Base-by-base conservation (phyloP, 2,113 vertebrate genomes). In the Hippocampus zosterae region DNA sequence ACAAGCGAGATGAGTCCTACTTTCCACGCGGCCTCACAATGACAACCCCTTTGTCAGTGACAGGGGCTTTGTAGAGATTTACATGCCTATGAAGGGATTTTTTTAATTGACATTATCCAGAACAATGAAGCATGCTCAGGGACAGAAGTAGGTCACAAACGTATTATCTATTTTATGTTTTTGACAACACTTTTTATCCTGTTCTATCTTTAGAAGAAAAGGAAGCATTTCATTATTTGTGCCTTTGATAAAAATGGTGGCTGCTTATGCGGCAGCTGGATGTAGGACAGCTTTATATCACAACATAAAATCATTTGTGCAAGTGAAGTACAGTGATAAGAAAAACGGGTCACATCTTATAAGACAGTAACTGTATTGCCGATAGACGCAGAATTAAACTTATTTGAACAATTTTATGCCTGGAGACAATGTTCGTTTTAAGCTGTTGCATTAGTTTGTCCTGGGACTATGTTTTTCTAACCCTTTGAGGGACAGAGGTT, bases 111-210 rank as follows among this genome's bases (percentile, higher is more conserved):
- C 77, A 84, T 65, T 75, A 87, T 84, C 85, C 75, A 71, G 76
- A 85, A 81, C 87, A 89, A 87, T 76, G 75, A 67, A 67, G 73
- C 78, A 81, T 87, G 81, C 81, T 80, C 76, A 67, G 84, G 85
- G 85, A 90, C 81, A 83, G 78, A 90, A 92, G 84, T 88, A 77
- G 90, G 89, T 88, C 87, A 81, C 81, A 89, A 84, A 84, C 86
- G 88, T 86, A 90, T 89, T 85, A 88, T 88, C 72, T 80, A 67
- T 86, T 80, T 87, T 70, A 67, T 73, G 71, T 81, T 67, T 82
- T 68, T 83, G 84, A 85, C 82, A 84, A 67, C 68, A 76, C 83
- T 88, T 87, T 37, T 84, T 75, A 81, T 80, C 75, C 65, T 52
- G 2, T 25, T 81, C 75, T 81, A 88, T 86, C 78, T 89, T 80